Evolutionary conservation across 2,888 invertebrate species (phyloP).

Genomic region (Drosophila dives): DNA sequence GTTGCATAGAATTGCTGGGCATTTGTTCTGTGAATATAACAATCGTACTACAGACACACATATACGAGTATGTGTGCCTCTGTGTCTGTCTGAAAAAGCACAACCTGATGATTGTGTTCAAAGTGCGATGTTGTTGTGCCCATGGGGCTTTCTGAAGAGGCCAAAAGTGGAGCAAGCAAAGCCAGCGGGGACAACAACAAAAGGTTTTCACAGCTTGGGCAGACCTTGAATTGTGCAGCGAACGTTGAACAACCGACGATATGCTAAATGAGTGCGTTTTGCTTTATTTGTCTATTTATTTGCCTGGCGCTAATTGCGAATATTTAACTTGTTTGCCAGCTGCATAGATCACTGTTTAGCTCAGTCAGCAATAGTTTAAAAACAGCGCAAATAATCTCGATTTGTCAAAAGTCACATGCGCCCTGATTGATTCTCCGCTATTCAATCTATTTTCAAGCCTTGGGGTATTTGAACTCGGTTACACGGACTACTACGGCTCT

Average conservation of each 20-base stretch:
- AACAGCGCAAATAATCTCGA: not conserved
- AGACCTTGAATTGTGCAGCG: constrained; percentile 24
- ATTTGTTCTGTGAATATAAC: constrained; percentile 12
- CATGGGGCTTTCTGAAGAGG: constrained; percentile 22
- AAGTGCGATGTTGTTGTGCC: constrained; percentile 48
- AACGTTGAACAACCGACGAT: constrained; percentile 15
- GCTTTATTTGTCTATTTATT: constrained; percentile 11
- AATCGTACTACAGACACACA: constrained; percentile 14
- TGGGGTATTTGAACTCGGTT: constrained; percentile 49
- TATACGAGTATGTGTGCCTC: not conserved
- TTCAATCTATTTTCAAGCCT: constrained; percentile 5
- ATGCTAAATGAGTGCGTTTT: constrained; percentile 16
- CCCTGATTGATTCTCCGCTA: constrained; percentile 20
- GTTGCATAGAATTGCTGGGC: constrained; percentile 24
- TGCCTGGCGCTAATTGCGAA: constrained; percentile 11
- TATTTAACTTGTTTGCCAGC: constrained; percentile 3
- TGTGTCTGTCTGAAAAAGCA: constrained; percentile 7
- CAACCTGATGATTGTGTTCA: constrained; percentile 71
- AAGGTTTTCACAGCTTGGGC: constrained; percentile 10
- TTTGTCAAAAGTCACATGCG: constrained; percentile 40
- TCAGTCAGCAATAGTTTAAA: not conserved
- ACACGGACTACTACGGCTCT: not conserved
- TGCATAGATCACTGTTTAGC: constrained; percentile 2
- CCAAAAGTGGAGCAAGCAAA: constrained; percentile 49
- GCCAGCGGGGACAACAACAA: constrained; percentile 5